A percentile compares a stretch with the other conserved stretches of the same genome.
phyloP scores from a whole-genome alignment of 2,797 vertebrate species.

The Ctenosaura bakeri region DNA sequence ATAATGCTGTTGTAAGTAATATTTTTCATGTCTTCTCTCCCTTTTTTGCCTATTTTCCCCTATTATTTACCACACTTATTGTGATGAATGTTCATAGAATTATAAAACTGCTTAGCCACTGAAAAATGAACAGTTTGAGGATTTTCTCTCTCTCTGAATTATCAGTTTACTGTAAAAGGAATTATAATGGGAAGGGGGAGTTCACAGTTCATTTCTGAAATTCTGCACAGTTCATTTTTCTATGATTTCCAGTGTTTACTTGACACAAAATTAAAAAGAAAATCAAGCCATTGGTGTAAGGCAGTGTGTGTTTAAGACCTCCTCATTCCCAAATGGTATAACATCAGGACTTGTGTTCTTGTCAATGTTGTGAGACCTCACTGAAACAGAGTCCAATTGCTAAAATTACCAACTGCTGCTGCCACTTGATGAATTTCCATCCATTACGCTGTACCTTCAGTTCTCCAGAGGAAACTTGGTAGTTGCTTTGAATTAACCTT shows the following conservation, averaged over 20 bases:
- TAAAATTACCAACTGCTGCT: background rate
- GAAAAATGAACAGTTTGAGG: conserved; percentile 77
- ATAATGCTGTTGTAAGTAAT: conserved; percentile 82
- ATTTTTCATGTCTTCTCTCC: conserved; percentile 75
- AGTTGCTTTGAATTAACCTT: background rate
- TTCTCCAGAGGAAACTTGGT: background rate
- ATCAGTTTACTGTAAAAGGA: conserved; percentile 77
- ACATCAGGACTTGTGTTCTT: background rate
- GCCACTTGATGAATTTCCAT: background rate
- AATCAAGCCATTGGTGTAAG: conserved; percentile 82
- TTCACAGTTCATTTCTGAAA: conserved; percentile 80
- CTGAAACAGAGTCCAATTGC: background rate
- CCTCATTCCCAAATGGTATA: conserved; percentile 18
- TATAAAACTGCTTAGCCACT: conserved; percentile 81
- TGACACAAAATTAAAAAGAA: conserved; percentile 84
- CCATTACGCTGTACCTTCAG: background rate
- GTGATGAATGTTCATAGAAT: conserved; percentile 83
- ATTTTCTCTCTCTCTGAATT: conserved; percentile 57
- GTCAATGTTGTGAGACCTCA: background rate
- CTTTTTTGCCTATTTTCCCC: conserved; percentile 74
- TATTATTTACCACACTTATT: conserved; percentile 81
- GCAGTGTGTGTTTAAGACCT: conserved; percentile 68
- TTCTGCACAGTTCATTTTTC: conserved; percentile 85
- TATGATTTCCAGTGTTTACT: conserved; percentile 84
- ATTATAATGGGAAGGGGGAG: conserved; percentile 77